A percentile compares a stretch with the other conserved stretches of the same genome.
These are phyloP conservation scores for Leptopterna dolabrata DNA, from an alignment of 2,888 invertebrate genomes.

Conservation along the genomic window DNA sequence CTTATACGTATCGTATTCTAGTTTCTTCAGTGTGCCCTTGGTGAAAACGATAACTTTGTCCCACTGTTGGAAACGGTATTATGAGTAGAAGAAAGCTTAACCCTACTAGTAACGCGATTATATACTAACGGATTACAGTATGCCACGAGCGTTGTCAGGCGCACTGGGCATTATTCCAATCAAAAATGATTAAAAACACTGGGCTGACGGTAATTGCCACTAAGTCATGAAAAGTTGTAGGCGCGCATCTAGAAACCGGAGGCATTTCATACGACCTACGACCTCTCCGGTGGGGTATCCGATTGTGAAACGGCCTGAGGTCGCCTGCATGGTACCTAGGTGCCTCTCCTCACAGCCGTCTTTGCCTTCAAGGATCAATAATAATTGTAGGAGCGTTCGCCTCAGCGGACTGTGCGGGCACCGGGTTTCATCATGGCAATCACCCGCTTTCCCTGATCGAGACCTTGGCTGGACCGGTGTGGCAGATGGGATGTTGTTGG, in stretches of 20 bases:
- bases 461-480: constrained; percentile 32
- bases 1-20: too few relatives aligned
- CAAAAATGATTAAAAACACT: background rate
- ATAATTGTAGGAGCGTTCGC: background rate
- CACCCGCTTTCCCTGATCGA: constrained; percentile 47
- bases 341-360: background rate
- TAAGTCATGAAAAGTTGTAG: constrained; percentile 10
- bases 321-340: background rate
- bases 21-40: too few relatives aligned
- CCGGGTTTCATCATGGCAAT: constrained; percentile 31
- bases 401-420: background rate
- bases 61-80: background rate
- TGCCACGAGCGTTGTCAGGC: background rate
- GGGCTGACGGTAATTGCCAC: background rate
- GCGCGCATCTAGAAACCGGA: constrained; percentile 7
- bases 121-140: background rate
- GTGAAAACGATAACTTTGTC: too few relatives aligned
- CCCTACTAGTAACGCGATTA: background rate
- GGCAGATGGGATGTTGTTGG: constrained; percentile 13
- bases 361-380: constrained; percentile 11
- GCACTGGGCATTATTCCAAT: background rate
- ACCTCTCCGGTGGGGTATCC: background rate
- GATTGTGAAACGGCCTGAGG: constrained; percentile 34
- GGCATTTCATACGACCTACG: constrained; percentile 26
- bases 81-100: background rate